Evolutionary conservation across 2,888 invertebrate species (phyloP), one percentile per base, ranked within the genome.

Genomic region (Nemoura dubitans): DNA sequence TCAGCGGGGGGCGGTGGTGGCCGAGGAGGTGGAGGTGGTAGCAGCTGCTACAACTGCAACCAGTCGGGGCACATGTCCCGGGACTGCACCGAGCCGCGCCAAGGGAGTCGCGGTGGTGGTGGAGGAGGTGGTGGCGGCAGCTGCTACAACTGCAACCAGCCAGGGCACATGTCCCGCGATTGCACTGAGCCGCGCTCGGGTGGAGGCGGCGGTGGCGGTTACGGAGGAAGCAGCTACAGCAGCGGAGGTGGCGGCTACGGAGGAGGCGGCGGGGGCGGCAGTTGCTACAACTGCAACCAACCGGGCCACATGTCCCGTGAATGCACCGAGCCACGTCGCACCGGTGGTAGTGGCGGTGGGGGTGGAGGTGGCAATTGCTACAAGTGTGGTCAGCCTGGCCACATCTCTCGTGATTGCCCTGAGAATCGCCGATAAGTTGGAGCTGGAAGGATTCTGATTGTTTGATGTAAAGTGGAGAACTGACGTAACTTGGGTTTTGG

Each of bases 81-180:
- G 1, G 78, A 78, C n/a, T 78, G 78, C 78, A 3, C 78, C 10
- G 78, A 78, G n/a, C 78, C 78, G 27, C 78, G 78, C n/a, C 26
- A 26, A 14, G 78, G 78, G 5, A 26, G 78, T 5, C 16, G 78
- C 10, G 78, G 78, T 0, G 78, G 78, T 10, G 78, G 78, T 21
- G 78, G 78, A 5, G 76, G 76, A 2, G 28, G 78, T 78, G 81
- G 81, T 7, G 30, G 81, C 81, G 30, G 81, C 14, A n/a, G 29
- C 16, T 81, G 81, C 81, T 81, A 81, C 30, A 81, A 81, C 81
- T 81, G 81, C 81, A 78, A 78, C 78, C 78, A 78, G 28, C 28
- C 78, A n/a, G 78, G 78, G 10, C 78, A 78, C 26, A 78, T 78
- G 81, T 81, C 81, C 10, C 28, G 81, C 7, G 81, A 81, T 21